Evolutionary conservation across 2,113 vertebrate genomes (phyloP).

Genomic region (Zosterops borbonicus): DNA sequence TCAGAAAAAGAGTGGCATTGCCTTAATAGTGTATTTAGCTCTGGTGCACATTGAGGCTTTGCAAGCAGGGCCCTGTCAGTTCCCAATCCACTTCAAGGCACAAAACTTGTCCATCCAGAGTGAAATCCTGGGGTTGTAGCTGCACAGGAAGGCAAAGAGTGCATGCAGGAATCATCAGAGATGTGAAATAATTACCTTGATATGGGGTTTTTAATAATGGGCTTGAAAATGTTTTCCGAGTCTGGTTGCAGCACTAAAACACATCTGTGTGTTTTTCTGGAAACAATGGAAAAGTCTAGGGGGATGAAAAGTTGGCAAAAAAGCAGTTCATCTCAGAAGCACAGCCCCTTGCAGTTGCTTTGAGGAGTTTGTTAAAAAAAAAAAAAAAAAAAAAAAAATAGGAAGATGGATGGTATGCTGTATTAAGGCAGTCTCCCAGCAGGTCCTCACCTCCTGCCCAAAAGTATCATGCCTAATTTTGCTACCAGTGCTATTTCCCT

Average conservation of each 20-base stretch:
- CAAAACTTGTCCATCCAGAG: rapidly evolving
- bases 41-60: neutral
- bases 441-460: neutral
- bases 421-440: neutral
- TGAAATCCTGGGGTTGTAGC: neutral
- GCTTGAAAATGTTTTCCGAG: neutral
- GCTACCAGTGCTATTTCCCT: neutral
- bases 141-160: neutral
- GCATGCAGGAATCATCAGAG: neutral
- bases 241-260: neutral
- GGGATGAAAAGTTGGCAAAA: neutral
- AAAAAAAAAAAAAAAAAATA: neutral
- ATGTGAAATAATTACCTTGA: neutral
- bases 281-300: neutral
- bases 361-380: neutral
- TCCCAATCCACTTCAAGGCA: neutral
- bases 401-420: neutral
- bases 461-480: neutral
- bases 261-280: neutral
- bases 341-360: neutral
- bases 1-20: neutral
- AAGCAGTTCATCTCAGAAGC: neutral
- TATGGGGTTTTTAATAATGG: neutral
- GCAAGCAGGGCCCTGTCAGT: neutral
- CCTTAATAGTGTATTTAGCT: neutral